phyloP scores from a whole-genome alignment of 2,797 vertebrate species.

The Eulemur mongoz region DNA sequence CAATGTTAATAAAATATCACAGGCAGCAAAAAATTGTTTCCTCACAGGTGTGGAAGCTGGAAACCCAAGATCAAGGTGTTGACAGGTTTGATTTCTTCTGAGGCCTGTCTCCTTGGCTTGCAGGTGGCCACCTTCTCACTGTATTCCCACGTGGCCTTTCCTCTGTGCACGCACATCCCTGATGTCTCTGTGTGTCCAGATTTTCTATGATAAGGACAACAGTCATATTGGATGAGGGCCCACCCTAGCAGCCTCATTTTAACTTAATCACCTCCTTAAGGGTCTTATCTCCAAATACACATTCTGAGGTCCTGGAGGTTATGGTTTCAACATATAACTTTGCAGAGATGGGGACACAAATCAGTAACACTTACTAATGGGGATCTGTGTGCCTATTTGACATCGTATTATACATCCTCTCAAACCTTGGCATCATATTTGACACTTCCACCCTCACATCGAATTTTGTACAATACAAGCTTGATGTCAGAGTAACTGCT shows the following conservation, averaged over 20 bases:
- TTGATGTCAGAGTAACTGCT: neutral
- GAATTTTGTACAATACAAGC: neutral
- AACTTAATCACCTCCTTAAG: neutral
- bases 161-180: neutral
- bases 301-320: neutral
- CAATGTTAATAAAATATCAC: neutral
- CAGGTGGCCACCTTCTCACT: neutral
- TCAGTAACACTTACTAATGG: neutral
- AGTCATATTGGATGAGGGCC: neutral
- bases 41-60: neutral
- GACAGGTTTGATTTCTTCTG: neutral
- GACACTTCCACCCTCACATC: neutral
- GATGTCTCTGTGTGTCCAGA: neutral
- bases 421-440: neutral
- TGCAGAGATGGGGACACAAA: neutral
- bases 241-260: neutral
- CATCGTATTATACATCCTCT: neutral
- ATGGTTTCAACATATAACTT: neutral
- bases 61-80: neutral
- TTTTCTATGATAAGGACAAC: neutral
- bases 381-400: neutral
- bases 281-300: neutral
- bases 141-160: neutral
- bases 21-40: neutral
- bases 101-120: neutral